phyloP scores from a whole-genome alignment of 2,113 vertebrate species.

The Coptodon rendalli region DNA sequence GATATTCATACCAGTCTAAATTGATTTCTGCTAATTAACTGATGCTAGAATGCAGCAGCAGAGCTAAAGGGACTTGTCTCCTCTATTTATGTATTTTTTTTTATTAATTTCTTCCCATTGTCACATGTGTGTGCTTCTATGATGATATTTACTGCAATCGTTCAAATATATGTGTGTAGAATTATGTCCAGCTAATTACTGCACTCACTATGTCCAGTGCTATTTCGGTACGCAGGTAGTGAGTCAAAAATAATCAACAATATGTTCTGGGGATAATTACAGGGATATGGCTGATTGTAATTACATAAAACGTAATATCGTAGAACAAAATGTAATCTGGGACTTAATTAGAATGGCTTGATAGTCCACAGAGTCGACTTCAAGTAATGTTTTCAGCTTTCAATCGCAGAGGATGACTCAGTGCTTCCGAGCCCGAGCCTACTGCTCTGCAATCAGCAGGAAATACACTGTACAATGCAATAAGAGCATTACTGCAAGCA shows the following conservation, averaged over 20 bases:
- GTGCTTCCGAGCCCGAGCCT: background rate
- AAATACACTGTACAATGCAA: slow-evolving; percentile 25
- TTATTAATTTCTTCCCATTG: background rate
- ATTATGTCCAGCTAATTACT: background rate
- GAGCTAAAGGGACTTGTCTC: background rate
- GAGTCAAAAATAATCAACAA: background rate
- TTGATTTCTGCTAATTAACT: background rate
- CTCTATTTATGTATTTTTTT: background rate
- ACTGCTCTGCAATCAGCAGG: slow-evolving; percentile 33
- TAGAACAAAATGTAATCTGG: background rate
- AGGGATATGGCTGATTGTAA: background rate
- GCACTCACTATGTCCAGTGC: background rate
- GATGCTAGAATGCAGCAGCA: background rate
- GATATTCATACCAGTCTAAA: background rate
- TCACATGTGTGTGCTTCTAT: background rate
- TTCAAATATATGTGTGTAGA: background rate
- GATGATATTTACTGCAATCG: background rate
- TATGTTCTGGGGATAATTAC: background rate
- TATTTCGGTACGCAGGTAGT: background rate
- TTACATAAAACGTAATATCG: background rate
- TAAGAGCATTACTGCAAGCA: slow-evolving; percentile 19
- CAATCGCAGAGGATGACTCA: background rate
- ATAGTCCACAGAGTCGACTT: background rate
- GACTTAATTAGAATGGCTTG: background rate
- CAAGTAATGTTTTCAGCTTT: background rate